Percentiles rank a stretch among this genome's conserved stretches.
Conservation (phyloP, 1,140 invertebrate species). For the Ladona fulva region DNA sequence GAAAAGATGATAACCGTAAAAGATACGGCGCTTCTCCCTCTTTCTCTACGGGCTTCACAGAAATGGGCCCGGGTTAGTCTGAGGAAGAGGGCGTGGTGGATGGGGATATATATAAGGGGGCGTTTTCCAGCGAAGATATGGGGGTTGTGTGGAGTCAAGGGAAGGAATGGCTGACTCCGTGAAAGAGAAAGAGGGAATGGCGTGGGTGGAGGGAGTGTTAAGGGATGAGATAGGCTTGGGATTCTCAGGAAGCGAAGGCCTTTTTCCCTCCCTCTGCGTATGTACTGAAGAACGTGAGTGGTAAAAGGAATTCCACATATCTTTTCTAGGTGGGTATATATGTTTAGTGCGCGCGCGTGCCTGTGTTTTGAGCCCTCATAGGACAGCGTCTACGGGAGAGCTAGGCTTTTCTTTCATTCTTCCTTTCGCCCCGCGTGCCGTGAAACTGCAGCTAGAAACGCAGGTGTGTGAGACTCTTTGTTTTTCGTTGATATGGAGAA, state of each 20-base stretch:
- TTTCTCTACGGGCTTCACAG: background rate
- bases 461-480: no score
- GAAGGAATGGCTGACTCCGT: background rate
- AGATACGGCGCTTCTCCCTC: background rate
- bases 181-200: background rate
- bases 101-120: no score
- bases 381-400: no score
- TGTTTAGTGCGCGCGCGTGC: background rate
- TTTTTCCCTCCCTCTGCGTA: background rate
- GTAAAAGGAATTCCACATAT: background rate
- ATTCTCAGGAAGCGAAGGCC: background rate
- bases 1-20: constrained; percentile 7
- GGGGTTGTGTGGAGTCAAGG: no score
- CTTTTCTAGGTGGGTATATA: background rate
- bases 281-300: background rate
- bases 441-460: no score
- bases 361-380: background rate
- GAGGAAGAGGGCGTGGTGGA: no score
- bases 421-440: no score
- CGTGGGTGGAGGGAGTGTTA: background rate
- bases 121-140: background rate
- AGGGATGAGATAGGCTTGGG: background rate
- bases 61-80: background rate
- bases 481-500: no score
- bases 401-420: no score